A percentile compares a stretch with the other conserved stretches of the same genome.
Conservation (phyloP, 2,797 vertebrate genomes). For the Buphagus erythrorhynchus region DNA sequence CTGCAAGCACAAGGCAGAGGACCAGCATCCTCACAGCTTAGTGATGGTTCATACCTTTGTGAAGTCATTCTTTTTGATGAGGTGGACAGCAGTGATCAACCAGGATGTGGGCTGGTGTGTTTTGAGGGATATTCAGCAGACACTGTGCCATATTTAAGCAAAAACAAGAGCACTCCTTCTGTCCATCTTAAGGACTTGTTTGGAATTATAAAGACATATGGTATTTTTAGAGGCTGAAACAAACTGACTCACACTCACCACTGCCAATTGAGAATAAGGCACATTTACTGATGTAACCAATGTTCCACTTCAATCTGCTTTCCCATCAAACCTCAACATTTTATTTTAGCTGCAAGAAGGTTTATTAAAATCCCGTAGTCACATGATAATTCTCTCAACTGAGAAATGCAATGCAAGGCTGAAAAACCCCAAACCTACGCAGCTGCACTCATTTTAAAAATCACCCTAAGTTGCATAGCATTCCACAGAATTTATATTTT, state of each 20-base stretch:
- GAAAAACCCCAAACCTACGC: neutral
- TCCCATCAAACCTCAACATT: constrained; percentile 49
- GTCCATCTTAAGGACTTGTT: constrained; percentile 45
- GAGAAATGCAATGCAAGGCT: neutral
- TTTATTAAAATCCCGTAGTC: constrained; percentile 45
- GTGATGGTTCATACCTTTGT: neutral
- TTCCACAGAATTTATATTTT: neutral
- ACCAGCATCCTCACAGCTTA: neutral
- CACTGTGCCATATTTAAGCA: neutral
- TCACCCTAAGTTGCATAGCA: neutral
- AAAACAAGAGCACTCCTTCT: constrained; percentile 3
- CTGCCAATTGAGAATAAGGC: constrained; percentile 65
- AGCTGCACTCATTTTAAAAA: neutral
- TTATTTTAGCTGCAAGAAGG: constrained; percentile 61
- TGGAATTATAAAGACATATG: constrained; percentile 56
- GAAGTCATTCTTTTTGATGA: neutral
- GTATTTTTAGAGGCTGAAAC: constrained; percentile 71
- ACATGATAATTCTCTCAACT: neutral
- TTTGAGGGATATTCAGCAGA: neutral
- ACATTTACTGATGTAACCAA: constrained; percentile 64
- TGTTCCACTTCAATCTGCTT: constrained; percentile 51
- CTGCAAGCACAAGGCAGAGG: neutral
- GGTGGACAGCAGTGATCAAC: neutral
- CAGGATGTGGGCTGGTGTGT: neutral
- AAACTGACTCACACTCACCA: constrained; percentile 66